These are phyloP conservation scores for Coregonus suidteri DNA, from an alignment of 2,797 vertebrate genomes.

Conservation along the genomic window DNA sequence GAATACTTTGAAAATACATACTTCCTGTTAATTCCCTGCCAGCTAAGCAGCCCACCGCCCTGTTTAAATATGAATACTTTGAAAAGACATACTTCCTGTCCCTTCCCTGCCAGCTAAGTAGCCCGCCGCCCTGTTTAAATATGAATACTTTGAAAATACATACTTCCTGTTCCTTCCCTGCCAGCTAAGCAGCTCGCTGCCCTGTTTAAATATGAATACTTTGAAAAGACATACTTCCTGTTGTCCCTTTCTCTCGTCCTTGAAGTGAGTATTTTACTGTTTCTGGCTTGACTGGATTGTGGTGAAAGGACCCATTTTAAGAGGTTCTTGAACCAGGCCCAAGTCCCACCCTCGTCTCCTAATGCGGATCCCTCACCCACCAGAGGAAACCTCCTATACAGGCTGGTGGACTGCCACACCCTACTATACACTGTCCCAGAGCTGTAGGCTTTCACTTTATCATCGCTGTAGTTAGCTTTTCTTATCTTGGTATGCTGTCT, in stretches of 20 bases:
- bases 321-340: background rate
- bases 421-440: background rate
- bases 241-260: background rate
- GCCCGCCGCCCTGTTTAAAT: too few species aligned
- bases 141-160: too few species aligned
- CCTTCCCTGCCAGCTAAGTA: too few species aligned
- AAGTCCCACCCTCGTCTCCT: background rate
- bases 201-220: too few species aligned
- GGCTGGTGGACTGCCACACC: slow-evolving; percentile 33
- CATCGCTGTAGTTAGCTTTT: background rate
- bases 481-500: background rate
- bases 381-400: slow-evolving; percentile 11
- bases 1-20: too few species aligned
- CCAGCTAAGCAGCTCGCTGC: too few species aligned
- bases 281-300: slow-evolving; percentile 54
- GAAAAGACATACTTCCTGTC: too few species aligned
- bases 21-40: too few species aligned
- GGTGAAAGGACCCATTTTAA: background rate
- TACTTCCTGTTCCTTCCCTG: too few species aligned
- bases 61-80: too few species aligned
- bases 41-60: too few species aligned
- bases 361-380: slow-evolving; percentile 2
- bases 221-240: background rate
- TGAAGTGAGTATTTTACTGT: slow-evolving; percentile 22
- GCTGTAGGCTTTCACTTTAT: background rate